phyloP scores from a whole-genome alignment of 2,888 invertebrate species.

The Lasius platythorax region DNA sequence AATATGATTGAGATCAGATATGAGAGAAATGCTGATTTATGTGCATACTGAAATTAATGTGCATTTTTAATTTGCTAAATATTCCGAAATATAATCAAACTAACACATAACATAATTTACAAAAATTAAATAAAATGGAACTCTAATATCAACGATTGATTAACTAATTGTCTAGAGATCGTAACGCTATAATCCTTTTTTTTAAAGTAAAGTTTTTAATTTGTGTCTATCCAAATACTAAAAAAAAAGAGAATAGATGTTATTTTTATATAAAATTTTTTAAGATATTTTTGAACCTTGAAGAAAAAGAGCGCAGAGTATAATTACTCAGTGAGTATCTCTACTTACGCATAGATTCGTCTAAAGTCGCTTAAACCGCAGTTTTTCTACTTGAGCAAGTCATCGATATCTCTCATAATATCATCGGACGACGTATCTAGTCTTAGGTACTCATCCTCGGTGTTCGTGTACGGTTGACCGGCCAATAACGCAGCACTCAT shows the following conservation, averaged over 20 bases:
- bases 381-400: constrained; percentile 78
- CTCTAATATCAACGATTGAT: not conserved
- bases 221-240: not conserved
- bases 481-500: constrained; percentile 67
- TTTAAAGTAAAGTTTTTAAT: not conserved
- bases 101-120: not conserved
- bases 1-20: not conserved
- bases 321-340: not conserved
- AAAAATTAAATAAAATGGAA: constrained; percentile 7
- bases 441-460: constrained; percentile 74
- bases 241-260: constrained; percentile 5
- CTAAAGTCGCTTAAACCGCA: constrained; percentile 61
- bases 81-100: not conserved
- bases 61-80: not conserved
- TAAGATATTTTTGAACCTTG: not conserved
- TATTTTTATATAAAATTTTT: constrained; percentile 17
- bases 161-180: not conserved
- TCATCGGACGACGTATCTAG: constrained; percentile 80
- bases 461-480: constrained; percentile 24
- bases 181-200: not conserved
- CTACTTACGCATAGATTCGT: not conserved
- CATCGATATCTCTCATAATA: constrained; percentile 83
- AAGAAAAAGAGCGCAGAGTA: not conserved
- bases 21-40: not conserved
- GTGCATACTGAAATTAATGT: not conserved